Evolutionary conservation across 2,113 vertebrate genomes (phyloP), one percentile per base, ranked within the genome.

Genomic region (Scortum barcoo): DNA sequence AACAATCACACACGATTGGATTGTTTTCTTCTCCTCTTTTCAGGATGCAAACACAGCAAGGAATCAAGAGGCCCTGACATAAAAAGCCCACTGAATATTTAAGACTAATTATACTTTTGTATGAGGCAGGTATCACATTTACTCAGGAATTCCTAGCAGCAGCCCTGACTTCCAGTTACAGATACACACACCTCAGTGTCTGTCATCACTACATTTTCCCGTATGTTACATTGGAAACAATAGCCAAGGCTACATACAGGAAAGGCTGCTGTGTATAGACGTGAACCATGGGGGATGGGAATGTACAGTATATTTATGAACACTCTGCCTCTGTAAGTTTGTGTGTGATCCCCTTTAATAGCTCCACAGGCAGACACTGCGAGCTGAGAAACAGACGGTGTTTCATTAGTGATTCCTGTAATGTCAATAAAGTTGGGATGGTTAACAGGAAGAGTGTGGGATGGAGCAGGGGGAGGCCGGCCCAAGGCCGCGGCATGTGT

Each of bases 361-460:
- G 86, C 84, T 56, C 38, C 10, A 65, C 44, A 60, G 80, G 51
- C 78, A 71, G 85, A 88, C 86, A 26, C 75, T 17, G 62, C 17
- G 46, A 77, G 58, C 75, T 66, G 69, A 79, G 86, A 71, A 69
- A 85, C 93, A 94, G 94, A 93, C 93, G 50, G 69, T 26, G 89
- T 87, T 95, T 95, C 89, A 95, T 95, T 94, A 93, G 88, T n/a
- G 81, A 94, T 95, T 95, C 95, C 95, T 92, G 94, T 95, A 94
- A 95, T 75, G 91, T 93, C 94, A 92, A 94, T 95, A 93, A 86
- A 85, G 89, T 90, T 86, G 86, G 70, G 76, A 93, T 90, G 94
- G 90, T 94, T 95, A 93, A 95, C 95, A 95, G 95, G 94, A 96
- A 96, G 79, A 91, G 92, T 89, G 89, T 91, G 79, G 83, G 86